These are phyloP conservation scores for Erithacus rubecula DNA, from an alignment of 2,797 vertebrate species.

Conservation along the genomic window DNA sequence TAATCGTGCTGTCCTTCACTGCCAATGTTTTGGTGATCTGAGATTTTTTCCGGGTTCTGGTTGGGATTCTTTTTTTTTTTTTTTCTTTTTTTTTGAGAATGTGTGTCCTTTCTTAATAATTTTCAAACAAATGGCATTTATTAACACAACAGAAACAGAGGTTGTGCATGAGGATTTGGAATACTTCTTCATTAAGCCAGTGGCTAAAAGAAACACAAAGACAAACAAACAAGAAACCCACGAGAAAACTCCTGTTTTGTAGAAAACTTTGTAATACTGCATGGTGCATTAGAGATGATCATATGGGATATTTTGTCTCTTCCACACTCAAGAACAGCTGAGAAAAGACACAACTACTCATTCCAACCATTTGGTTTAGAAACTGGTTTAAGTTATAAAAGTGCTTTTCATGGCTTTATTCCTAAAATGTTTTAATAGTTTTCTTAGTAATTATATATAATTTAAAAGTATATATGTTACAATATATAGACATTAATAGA, in stretches of 20 bases:
- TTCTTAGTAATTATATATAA: not conserved
- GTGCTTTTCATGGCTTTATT: not conserved
- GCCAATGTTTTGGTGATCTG: not conserved
- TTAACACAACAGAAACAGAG: not conserved
- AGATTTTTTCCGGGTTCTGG: not conserved
- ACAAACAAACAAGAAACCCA: not conserved
- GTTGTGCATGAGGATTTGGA: not conserved
- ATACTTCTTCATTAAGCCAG: not conserved
- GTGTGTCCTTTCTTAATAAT: not conserved
- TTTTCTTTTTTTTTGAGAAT: not conserved
- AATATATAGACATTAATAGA: not conserved
- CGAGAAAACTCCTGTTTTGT: rapidly evolving
- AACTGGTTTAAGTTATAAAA: not conserved
- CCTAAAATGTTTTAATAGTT: not conserved
- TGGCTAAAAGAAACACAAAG: not conserved
- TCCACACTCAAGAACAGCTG: not conserved
- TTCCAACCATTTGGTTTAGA: not conserved
- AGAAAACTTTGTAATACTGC: not conserved
- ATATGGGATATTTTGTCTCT: not conserved
- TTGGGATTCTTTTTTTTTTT: too few relatives aligned
- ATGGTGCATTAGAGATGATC: not conserved
- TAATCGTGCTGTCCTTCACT: not conserved
- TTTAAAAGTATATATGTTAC: not conserved
- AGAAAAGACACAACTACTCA: not conserved
- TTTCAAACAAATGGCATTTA: not conserved